phyloP scores from a whole-genome alignment of 2,797 vertebrate genomes.

The Girardinus metallicus region DNA sequence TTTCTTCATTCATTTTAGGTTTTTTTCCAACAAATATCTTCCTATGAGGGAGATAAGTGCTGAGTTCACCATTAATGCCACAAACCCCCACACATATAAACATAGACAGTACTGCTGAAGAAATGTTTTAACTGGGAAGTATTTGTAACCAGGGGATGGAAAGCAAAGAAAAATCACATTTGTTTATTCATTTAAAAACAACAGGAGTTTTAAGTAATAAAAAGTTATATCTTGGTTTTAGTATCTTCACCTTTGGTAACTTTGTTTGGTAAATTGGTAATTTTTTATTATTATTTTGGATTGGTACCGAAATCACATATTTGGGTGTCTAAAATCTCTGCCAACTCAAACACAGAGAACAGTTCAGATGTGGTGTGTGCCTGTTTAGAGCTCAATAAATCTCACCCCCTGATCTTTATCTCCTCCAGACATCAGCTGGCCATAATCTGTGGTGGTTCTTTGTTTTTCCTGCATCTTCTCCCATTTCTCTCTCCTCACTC shows the following conservation, averaged over 20 bases:
- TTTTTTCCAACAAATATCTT: slow-evolving; percentile 35
- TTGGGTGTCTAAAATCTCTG: background rate
- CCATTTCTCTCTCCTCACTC: background rate
- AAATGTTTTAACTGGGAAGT: slow-evolving; percentile 60
- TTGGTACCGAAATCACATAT: background rate
- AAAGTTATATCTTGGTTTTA: background rate
- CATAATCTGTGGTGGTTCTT: background rate
- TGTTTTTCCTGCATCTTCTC: background rate
- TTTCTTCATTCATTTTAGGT: background rate
- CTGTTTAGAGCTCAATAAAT: background rate
- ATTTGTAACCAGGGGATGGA: slow-evolving; percentile 33
- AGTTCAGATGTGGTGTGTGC: slow-evolving; percentile 1
- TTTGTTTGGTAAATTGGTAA: background rate
- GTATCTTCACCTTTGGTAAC: background rate
- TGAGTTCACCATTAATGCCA: slow-evolving; percentile 47
- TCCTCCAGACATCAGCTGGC: background rate
- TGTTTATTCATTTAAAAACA: slow-evolving; percentile 25
- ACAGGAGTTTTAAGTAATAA: background rate
- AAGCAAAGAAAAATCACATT: slow-evolving; percentile 57
- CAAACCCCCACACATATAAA: slow-evolving; percentile 32
- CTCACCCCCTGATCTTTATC: background rate
- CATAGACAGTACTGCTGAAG: background rate
- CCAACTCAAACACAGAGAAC: background rate
- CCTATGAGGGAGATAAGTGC: background rate
- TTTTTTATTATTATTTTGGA: background rate